phyloP scores from a whole-genome alignment of 1,140 invertebrate species.

The Lucilia sericata region DNA sequence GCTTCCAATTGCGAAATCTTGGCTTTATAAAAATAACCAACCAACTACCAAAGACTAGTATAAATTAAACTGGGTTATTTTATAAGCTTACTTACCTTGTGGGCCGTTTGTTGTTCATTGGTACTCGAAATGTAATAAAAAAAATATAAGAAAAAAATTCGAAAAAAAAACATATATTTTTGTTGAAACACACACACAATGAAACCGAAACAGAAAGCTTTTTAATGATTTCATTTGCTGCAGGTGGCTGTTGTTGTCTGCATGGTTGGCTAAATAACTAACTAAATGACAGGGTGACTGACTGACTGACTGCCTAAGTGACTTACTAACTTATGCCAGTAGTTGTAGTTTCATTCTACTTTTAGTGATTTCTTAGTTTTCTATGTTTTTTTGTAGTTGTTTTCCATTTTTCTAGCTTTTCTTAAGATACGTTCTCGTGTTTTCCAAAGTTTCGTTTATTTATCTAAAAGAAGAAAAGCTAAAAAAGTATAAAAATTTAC shows the following conservation, averaged over 20 bases:
- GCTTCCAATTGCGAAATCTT: constrained; percentile 34
- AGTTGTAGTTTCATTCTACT: constrained; percentile 39
- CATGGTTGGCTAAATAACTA: constrained; percentile 9
- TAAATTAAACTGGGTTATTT: constrained; percentile 29
- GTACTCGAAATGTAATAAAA: constrained; percentile 33
- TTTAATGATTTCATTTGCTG: constrained; percentile 40
- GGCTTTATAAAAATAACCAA: constrained; percentile 26
- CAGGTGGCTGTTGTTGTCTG: constrained; percentile 38
- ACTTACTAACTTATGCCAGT: background rate
- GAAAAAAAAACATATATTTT: background rate
- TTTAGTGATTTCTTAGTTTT: constrained; percentile 26
- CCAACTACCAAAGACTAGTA: background rate
- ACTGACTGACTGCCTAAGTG: background rate
- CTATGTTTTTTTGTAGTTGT: background rate
- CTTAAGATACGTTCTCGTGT: constrained; percentile 39
- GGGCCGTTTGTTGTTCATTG: constrained; percentile 40
- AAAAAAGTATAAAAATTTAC: background rate
- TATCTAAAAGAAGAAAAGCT: background rate
- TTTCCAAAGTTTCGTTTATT: background rate
- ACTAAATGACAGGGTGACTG: background rate
- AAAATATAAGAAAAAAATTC: background rate
- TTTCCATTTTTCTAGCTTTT: background rate
- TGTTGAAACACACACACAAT: background rate
- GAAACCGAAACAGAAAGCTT: constrained; percentile 25
- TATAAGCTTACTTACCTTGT: constrained; percentile 43